phyloP scores from a whole-genome alignment of 30 jellyfish, hydroid and myxozoan species.

The Nemopilema nomurai region DNA sequence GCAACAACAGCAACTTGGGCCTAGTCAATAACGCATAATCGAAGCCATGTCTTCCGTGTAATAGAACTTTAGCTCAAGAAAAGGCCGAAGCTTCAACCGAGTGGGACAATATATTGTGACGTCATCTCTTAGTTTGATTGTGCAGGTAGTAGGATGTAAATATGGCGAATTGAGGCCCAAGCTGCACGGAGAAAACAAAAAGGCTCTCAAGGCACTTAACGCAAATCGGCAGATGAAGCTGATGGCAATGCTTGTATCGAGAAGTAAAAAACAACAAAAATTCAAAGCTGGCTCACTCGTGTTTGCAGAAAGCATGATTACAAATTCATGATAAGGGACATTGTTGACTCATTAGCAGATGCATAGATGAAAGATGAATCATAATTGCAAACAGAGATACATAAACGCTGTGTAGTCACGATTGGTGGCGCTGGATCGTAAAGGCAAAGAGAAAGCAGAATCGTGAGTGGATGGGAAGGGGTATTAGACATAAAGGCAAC shows the following conservation, averaged over 20 bases:
- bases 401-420: background rate
- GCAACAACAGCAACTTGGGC: too few relatives aligned
- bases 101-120: too few relatives aligned
- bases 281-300: background rate
- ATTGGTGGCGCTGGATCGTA: background rate
- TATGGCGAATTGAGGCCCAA: background rate
- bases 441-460: too few relatives aligned
- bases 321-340: background rate
- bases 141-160: background rate
- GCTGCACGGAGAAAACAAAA: background rate
- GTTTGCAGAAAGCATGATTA: background rate
- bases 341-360: background rate
- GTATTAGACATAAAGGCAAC: too few relatives aligned
- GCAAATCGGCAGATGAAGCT: background rate
- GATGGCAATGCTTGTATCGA: background rate
- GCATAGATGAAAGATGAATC: background rate
- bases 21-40: too few relatives aligned
- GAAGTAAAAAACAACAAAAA: background rate
- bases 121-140: background rate
- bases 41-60: too few relatives aligned
- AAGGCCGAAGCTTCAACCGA: too few relatives aligned
- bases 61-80: too few relatives aligned
- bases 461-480: too few relatives aligned
- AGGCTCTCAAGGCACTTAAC: background rate
- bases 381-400: background rate